These are phyloP conservation scores for Pituophis catenifer DNA, from an alignment of 2,113 vertebrate species.

Conservation along the genomic window DNA sequence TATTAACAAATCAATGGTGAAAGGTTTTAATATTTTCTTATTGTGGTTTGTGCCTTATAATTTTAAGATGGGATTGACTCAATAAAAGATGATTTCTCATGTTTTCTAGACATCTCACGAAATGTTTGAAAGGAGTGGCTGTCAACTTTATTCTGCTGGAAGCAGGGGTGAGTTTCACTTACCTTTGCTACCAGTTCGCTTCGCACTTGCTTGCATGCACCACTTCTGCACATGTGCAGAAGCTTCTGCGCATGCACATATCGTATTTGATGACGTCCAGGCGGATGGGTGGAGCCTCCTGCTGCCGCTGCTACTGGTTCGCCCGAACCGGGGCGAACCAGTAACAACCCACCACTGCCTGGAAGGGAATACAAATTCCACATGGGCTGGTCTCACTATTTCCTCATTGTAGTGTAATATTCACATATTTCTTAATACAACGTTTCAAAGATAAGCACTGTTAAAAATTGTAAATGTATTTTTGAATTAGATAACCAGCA, in stretches of 20 bases:
- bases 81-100: neutral
- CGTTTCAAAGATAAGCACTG: neutral
- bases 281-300: too few relatives aligned
- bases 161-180: neutral
- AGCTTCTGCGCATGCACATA: too few relatives aligned
- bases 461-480: neutral
- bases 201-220: too few relatives aligned
- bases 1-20: neutral
- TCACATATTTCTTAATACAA: neutral
- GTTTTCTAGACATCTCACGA: neutral
- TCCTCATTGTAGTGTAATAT: neutral
- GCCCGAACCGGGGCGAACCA: too few relatives aligned
- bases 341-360: too few relatives aligned
- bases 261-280: too few relatives aligned
- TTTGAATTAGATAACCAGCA: neutral
- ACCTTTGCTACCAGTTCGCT: too few relatives aligned
- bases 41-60: neutral
- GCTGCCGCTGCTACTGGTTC: too few relatives aligned
- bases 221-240: too few relatives aligned
- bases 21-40: neutral
- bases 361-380: neutral
- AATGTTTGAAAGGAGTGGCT: neutral
- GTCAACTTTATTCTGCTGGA: neutral
- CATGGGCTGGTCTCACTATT: neutral
- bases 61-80: neutral